phyloP scores from a whole-genome alignment of 2,888 invertebrate genomes.

The Fabriciana adippe region DNA sequence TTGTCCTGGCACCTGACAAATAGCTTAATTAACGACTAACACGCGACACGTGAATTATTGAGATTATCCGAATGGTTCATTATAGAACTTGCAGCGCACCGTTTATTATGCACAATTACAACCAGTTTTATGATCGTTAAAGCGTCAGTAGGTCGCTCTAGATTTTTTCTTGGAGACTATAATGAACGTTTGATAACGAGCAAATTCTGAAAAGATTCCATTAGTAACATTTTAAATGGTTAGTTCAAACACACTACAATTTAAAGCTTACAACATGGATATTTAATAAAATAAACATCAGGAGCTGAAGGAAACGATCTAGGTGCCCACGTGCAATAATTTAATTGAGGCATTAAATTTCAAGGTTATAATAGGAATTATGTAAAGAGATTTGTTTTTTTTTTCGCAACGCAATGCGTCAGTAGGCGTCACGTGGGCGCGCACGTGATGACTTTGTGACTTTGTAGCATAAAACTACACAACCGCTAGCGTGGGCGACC shows the following conservation, averaged over 20 bases:
- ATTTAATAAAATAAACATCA: conserved; percentile 69
- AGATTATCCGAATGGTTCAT: conserved; percentile 65
- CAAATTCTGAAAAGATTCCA: conserved; percentile 43
- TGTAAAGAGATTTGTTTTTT: conserved; percentile 70
- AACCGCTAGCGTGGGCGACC: conserved; percentile 69
- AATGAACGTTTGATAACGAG: conserved; percentile 42
- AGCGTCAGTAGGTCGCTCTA: conserved; percentile 50
- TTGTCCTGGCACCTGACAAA: conserved; percentile 76
- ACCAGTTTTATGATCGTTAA: conserved; percentile 47
- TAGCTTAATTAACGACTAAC: conserved; percentile 81
- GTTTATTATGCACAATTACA: conserved; percentile 50
- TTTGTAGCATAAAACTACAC: conserved; percentile 60
- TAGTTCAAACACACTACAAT: conserved; percentile 42
- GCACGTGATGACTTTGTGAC: conserved; percentile 71
- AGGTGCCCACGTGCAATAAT: conserved; percentile 69
- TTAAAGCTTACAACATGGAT: conserved; percentile 48
- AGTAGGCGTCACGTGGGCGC: conserved; percentile 78
- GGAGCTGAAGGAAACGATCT: conserved; percentile 55
- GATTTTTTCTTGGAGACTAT: conserved; percentile 43
- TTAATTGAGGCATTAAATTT: conserved; percentile 74
- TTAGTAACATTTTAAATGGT: conserved; percentile 32
- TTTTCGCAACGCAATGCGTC: conserved; percentile 77
- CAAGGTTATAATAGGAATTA: conserved; percentile 74
- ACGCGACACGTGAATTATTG: conserved; percentile 70
- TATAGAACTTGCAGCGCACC: conserved; percentile 43